Percentiles rank a stretch among this genome's conserved stretches.
phyloP scores from a whole-genome alignment of 1,140 invertebrate genomes.

The Drosophila azteca region DNA sequence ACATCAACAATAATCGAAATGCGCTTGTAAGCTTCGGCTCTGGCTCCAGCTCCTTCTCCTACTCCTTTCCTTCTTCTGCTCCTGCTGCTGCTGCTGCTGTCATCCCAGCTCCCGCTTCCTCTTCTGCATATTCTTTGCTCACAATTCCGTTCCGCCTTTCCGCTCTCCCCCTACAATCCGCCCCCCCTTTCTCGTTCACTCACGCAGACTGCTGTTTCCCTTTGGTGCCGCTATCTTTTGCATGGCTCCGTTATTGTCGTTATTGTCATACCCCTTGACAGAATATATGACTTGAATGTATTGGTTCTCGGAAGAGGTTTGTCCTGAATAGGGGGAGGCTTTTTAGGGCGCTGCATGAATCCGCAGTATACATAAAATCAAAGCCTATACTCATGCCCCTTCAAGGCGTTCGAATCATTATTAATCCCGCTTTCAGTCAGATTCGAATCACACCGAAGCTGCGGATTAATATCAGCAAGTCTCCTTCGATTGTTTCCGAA shows the following conservation, averaged over 20 bases:
- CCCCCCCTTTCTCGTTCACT: neutral
- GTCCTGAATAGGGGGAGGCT: no score
- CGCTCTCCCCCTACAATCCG: constrained; percentile 20
- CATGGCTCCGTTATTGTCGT: constrained; percentile 24
- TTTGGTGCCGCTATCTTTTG: constrained; percentile 59
- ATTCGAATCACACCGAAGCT: no score
- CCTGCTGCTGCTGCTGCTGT: no score
- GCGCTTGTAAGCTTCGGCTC: constrained; percentile 77
- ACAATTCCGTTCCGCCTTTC: constrained; percentile 38
- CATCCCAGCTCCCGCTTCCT: neutral
- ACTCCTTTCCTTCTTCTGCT: constrained; percentile 1
- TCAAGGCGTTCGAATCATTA: no score
- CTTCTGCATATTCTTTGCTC: constrained; percentile 27
- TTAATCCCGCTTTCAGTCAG: no score
- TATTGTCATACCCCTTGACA: constrained; percentile 11
- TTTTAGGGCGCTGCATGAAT: no score
- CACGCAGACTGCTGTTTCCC: constrained; percentile 6
- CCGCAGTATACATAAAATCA: no score
- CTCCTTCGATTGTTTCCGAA: no score
- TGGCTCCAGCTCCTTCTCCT: neutral
- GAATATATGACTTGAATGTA: no score
- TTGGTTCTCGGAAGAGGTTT: no score
- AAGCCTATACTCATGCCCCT: no score
- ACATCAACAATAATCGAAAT: constrained; percentile 82
- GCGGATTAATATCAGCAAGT: no score